These are phyloP conservation scores for Montipora capricornis DNA, from an alignment of 64 coral and sea anemone species.

Conservation along the genomic window DNA sequence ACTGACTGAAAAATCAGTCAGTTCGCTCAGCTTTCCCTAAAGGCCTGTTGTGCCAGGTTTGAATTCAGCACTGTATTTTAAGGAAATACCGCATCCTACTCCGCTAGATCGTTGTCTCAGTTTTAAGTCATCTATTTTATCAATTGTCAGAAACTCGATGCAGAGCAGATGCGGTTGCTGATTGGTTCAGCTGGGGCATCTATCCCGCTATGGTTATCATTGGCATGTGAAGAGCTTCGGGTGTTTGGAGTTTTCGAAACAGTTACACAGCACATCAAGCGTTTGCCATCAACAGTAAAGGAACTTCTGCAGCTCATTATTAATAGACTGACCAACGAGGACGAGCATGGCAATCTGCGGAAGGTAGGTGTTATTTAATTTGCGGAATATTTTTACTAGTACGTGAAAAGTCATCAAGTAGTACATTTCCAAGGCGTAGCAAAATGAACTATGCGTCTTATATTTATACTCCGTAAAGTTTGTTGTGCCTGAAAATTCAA, in stretches of 20 bases:
- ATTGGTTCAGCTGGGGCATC: conserved; percentile 70
- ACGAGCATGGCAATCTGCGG: conserved; percentile 68
- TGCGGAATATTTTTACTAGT: too few relatives aligned
- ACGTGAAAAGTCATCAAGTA: too few relatives aligned
- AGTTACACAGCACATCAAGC: conserved; percentile 76
- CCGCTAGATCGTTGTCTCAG: too few relatives aligned
- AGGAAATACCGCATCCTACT: too few relatives aligned
- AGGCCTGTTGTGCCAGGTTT: too few relatives aligned
- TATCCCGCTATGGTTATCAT: conserved; percentile 89
- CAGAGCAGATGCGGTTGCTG: conserved; percentile 80
- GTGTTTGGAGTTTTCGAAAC: conserved; percentile 93
- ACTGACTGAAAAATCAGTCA: too few relatives aligned
- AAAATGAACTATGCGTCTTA: too few relatives aligned
- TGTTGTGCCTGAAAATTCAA: too few relatives aligned
- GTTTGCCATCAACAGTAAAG: conserved; percentile 52
- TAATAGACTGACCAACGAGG: conserved; percentile 71
- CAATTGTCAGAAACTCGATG: conserved; percentile 70
- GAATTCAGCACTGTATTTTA: too few relatives aligned
- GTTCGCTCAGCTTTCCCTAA: too few relatives aligned
- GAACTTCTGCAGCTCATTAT: conserved; percentile 80
- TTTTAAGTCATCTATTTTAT: background rate
- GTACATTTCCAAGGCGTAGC: too few relatives aligned
- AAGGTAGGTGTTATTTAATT: conserved; percentile 50
- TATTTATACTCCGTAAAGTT: too few relatives aligned
- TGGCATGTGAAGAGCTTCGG: conserved; percentile 89